Percentiles rank a stretch among this genome's conserved stretches.
Conservation (phyloP, 2,113 vertebrate species). For the Petaurus breviceps region DNA sequence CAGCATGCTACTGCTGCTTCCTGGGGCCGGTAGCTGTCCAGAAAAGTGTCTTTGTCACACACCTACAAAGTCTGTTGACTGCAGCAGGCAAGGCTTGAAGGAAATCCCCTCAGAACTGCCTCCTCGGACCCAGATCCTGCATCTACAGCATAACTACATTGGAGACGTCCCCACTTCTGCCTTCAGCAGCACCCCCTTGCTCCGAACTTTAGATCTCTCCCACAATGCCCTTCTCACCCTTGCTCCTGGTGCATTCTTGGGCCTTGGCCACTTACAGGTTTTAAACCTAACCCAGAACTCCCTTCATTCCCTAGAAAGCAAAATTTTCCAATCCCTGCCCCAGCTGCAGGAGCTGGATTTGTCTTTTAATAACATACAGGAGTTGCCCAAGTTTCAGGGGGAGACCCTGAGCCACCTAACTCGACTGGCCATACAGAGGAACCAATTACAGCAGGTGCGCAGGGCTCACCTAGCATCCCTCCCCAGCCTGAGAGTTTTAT, state of each 20-base stretch:
- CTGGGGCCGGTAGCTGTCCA: slow-evolving; percentile 84
- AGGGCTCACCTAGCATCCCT: slow-evolving; percentile 91
- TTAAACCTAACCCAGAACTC: slow-evolving; percentile 92
- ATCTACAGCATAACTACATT: slow-evolving; percentile 94
- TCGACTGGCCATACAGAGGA: slow-evolving; percentile 89
- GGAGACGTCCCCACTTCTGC: slow-evolving; percentile 88
- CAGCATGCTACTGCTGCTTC: slow-evolving; percentile 73
- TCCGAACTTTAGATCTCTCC: slow-evolving; percentile 91
- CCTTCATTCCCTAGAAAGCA: slow-evolving; percentile 91
- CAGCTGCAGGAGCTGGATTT: slow-evolving; percentile 92
- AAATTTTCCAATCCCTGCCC: slow-evolving; percentile 88
- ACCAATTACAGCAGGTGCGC: slow-evolving; percentile 91
- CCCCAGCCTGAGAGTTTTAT: slow-evolving; percentile 87
- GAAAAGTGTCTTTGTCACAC: slow-evolving; percentile 90
- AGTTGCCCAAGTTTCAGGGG: slow-evolving; percentile 88
- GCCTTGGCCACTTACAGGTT: slow-evolving; percentile 87
- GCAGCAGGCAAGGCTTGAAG: slow-evolving; percentile 89
- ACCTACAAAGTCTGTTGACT: slow-evolving; percentile 91
- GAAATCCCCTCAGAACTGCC: slow-evolving; percentile 90
- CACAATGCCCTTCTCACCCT: slow-evolving; percentile 94
- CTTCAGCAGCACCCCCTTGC: slow-evolving; percentile 87
- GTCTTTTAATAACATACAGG: slow-evolving; percentile 91
- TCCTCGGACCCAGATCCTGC: slow-evolving; percentile 89
- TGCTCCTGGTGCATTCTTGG: slow-evolving; percentile 88
- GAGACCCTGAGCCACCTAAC: slow-evolving; percentile 91